A percentile compares a stretch with the other conserved stretches of the same genome.
phyloP scores from a whole-genome alignment of 2,888 invertebrate genomes.

The Phaedon cochleariae region DNA sequence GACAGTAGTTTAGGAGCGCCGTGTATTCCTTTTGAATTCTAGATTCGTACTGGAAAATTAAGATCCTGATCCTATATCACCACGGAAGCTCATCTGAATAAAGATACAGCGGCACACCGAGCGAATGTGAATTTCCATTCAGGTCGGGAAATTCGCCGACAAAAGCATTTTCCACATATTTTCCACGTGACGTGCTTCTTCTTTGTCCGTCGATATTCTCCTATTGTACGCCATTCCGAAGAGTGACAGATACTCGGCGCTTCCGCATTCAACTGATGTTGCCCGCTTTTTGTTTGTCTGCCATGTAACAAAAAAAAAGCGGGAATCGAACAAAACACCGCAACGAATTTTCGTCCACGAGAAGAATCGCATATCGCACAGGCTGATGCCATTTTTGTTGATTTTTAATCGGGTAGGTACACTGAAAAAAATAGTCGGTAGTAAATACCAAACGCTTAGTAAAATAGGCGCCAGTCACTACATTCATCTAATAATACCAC shows the following conservation, averaged over 20 bases:
- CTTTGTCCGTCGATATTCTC: constrained; percentile 25
- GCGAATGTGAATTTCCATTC: background rate
- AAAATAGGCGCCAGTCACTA: too few relatives aligned
- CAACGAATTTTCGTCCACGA: too few relatives aligned
- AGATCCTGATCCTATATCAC: background rate
- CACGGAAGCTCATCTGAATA: background rate
- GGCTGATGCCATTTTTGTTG: too few relatives aligned
- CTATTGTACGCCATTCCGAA: constrained; percentile 17
- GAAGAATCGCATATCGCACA: too few relatives aligned
- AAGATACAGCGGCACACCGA: background rate
- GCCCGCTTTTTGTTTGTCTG: constrained; percentile 20
- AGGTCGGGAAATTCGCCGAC: constrained; percentile 3
- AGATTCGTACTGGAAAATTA: background rate
- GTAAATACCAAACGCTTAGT: too few relatives aligned
- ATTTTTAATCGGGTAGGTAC: too few relatives aligned
- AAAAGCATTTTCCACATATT: constrained; percentile 26
- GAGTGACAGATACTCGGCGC: constrained; percentile 24
- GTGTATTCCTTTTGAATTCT: too few relatives aligned
- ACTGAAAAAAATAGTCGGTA: too few relatives aligned
- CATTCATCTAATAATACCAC: too few relatives aligned
- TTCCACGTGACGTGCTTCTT: constrained; percentile 19
- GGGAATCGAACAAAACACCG: background rate
- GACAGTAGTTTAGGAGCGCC: too few relatives aligned
- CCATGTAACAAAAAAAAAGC: constrained; percentile 17
- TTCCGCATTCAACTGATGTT: constrained; percentile 23